These are phyloP conservation scores for Aplodontia rufa DNA, from an alignment of 2,113 vertebrate species.

Conservation along the genomic window DNA sequence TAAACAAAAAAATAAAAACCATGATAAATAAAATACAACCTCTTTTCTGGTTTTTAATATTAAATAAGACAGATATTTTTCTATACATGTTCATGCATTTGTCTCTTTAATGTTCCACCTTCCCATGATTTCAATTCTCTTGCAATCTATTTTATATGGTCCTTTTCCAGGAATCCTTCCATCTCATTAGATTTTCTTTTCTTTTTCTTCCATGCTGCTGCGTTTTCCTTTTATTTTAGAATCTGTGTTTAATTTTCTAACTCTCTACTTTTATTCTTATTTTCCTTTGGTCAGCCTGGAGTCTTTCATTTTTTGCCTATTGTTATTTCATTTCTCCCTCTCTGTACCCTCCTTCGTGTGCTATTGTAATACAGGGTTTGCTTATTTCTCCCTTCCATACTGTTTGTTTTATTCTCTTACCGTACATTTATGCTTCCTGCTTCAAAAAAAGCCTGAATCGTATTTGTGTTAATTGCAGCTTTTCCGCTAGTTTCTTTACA, in stretches of 20 bases:
- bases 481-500: not conserved
- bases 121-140: conserved; percentile 9
- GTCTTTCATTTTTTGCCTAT: conserved; percentile 67
- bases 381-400: conserved; percentile 36
- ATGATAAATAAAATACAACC: not conserved
- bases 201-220: conserved; percentile 21
- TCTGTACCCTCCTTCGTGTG: not conserved
- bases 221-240: conserved; percentile 64
- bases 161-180: conserved; percentile 57
- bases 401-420: conserved; percentile 28
- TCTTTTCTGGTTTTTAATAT: not conserved
- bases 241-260: conserved; percentile 77
- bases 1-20: conserved; percentile 40
- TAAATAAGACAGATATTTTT: conserved; percentile 7
- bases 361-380: conserved; percentile 10
- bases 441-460: conserved; percentile 37
- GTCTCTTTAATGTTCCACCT: not conserved
- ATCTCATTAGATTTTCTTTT: conserved; percentile 44
- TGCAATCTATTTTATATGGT: not conserved
- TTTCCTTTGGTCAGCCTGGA: conserved; percentile 53
- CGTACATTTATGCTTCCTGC: conserved; percentile 3
- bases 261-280: conserved; percentile 63
- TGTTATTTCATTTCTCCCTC: conserved; percentile 56
- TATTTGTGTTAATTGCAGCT: not conserved
- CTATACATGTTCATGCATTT: not conserved